These are phyloP conservation scores for Listrodromus nycthemerus DNA, from an alignment of 2,888 invertebrate genomes.

Conservation along the genomic window DNA sequence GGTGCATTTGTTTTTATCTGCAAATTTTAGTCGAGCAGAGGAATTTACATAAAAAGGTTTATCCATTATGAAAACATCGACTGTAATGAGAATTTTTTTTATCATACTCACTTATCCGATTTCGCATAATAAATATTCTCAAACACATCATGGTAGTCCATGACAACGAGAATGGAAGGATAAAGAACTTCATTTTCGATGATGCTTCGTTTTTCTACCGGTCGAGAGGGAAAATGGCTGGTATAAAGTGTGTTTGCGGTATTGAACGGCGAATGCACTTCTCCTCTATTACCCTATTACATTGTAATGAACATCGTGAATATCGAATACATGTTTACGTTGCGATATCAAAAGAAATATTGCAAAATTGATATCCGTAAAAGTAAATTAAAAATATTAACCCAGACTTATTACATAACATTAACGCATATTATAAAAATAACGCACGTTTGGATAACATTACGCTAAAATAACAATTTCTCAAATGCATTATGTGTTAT, in stretches of 20 bases:
- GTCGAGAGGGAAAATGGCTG: not conserved
- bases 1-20: too few species aligned
- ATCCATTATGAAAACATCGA: too few species aligned
- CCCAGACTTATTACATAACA: too few species aligned
- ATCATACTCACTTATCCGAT: not conserved
- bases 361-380: not conserved
- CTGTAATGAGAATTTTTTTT: too few species aligned
- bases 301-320: not conserved
- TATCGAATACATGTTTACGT: not conserved
- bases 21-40: too few species aligned
- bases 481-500: too few species aligned
- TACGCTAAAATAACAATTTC: too few species aligned
- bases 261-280: not conserved
- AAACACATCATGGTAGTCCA: not conserved
- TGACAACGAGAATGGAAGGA: not conserved
- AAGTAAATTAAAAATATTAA: not conserved
- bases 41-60: too few species aligned
- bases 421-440: too few species aligned
- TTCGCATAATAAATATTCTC: not conserved
- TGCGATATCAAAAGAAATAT: not conserved
- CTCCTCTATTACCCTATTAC: not conserved
- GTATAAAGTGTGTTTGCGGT: too few species aligned
- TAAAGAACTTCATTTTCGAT: not conserved
- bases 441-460: too few species aligned
- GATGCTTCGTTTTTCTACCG: not conserved